Evolutionary conservation across 2,888 invertebrate species (phyloP), one percentile per base, ranked within the genome.

Genomic region (Himalopsyche anomala): DNA sequence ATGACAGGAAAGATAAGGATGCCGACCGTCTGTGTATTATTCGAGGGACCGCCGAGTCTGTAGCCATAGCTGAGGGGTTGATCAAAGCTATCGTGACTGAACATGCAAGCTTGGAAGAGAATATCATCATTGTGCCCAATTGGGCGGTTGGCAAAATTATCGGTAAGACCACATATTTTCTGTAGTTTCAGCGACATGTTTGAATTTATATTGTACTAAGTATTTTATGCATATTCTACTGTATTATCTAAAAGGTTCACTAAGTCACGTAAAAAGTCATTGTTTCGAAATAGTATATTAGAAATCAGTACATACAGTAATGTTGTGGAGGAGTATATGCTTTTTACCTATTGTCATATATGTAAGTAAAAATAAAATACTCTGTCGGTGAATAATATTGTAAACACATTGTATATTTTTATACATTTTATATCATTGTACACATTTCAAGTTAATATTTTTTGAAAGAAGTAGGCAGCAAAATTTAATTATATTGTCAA

Each of bases 61-160:
- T 96, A 0, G 94, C 95, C 88, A 91, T 95, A 36, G 98, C 98
- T 0, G 96, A 97, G 90, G 93, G 94, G 4, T 89, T 96, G 89
- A 94, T 98, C 11, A 93, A 95, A 12, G 95, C 95, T 88, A 94
- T 95, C 86, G 93, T 97, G 2, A 94, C 95, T 83, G 95, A 95
- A 89, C 95, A 96, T 89, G 96, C 97, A 0, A 90, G 94, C 0
- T 93, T 96, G 54, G 93, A 95, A 54, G 94, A 94, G n/a, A 94
- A 95, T 83, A 95, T 94, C 88, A 93, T 96, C 80, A 93, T 91
- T 86, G 95, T 98, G 1, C 96, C 97, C 0, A 91, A 93, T 82
- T 94, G 94, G 91, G 93, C 95, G 40, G 94, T 95, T 83, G 96
- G 96, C 2, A 94, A 94, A 90, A 95, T 98, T 83, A 96, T 97